Conservation (phyloP, 2,888 invertebrate species). For the Xestia sexstrigata region DNA sequence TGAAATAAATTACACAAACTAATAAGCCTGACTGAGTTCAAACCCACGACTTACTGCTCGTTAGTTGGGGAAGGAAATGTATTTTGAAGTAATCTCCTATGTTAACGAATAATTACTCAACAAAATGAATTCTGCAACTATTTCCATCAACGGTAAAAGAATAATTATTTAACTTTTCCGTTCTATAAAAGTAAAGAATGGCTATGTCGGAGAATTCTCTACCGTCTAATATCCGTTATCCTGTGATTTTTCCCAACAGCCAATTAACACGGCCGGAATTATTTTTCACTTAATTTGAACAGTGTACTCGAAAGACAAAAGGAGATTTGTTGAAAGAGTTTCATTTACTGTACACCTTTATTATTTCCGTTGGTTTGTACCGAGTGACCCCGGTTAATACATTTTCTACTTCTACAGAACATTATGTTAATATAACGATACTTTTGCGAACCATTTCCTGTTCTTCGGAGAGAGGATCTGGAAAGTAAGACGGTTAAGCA, state of each 20-base stretch:
- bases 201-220: conserved; percentile 7
- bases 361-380: conserved; percentile 29
- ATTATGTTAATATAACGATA: conserved; percentile 53
- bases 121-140: conserved; percentile 25
- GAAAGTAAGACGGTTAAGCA: neutral
- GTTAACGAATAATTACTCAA: conserved; percentile 14
- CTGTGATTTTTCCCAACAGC: conserved; percentile 32
- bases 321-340: conserved; percentile 42
- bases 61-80: neutral
- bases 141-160: conserved; percentile 35
- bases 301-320: conserved; percentile 38
- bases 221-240: conserved; percentile 37
- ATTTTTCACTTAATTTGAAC: conserved; percentile 61
- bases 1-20: too few species aligned
- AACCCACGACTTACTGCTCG: too few species aligned
- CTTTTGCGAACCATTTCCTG: conserved; percentile 26
- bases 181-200: conserved; percentile 34
- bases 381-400: conserved; percentile 17
- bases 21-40: too few species aligned
- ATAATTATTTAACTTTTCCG: conserved; percentile 28
- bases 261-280: conserved; percentile 55
- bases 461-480: conserved; percentile 5
- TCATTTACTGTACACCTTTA: conserved; percentile 46
- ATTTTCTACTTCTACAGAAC: conserved; percentile 20
- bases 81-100: neutral